These are phyloP conservation scores for Pachycephala philippinensis DNA, from an alignment of 2,113 vertebrate species.

Conservation along the genomic window DNA sequence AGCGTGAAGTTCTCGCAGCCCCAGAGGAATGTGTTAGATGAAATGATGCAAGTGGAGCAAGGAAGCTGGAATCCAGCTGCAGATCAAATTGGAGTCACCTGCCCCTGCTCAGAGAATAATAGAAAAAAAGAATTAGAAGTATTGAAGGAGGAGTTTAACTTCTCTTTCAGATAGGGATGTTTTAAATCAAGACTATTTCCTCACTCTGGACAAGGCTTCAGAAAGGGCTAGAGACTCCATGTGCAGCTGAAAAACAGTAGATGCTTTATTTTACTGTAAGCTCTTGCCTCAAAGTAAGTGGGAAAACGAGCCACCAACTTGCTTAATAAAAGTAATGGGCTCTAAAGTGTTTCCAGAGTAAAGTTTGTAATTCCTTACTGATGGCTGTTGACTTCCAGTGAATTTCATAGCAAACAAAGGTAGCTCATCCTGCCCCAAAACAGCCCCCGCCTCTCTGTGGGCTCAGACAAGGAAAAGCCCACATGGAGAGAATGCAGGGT, in stretches of 20 bases:
- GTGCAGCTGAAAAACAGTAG: neutral
- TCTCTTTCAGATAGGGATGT: neutral
- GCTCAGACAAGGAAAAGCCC: neutral
- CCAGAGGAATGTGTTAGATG: constrained; percentile 24
- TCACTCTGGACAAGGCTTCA: neutral
- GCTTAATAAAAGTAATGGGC: neutral
- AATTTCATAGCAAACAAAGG: neutral
- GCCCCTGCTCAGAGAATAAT: neutral
- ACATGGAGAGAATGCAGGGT: neutral
- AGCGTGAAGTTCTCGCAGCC: neutral
- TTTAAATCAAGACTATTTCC: neutral
- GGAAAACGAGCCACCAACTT: neutral
- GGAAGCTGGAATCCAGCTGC: neutral
- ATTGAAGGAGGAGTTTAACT: neutral
- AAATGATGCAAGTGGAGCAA: constrained; percentile 11
- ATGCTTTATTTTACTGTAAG: neutral
- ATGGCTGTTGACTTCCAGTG: neutral
- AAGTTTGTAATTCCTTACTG: neutral
- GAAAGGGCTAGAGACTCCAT: neutral
- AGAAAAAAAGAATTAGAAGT: neutral
- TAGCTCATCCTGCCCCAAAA: neutral
- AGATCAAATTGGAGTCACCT: neutral
- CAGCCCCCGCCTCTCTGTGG: neutral
- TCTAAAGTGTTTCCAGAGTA: neutral
- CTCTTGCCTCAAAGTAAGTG: neutral